These are phyloP conservation scores for Holocentrus rufus DNA, from an alignment of 2,797 vertebrate genomes.

Conservation along the genomic window DNA sequence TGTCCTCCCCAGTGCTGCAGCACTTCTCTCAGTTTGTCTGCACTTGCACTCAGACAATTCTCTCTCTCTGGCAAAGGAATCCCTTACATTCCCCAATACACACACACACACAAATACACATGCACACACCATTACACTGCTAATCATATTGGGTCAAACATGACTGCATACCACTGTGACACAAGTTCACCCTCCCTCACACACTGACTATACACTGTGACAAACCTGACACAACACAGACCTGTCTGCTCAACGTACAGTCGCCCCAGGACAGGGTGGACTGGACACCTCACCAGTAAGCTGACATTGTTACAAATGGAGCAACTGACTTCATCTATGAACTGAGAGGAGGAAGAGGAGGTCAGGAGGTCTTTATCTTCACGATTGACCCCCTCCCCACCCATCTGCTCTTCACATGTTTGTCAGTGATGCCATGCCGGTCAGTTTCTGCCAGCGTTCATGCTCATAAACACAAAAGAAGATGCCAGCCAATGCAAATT, in stretches of 20 bases:
- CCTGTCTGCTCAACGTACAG: neutral
- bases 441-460: neutral
- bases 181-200: slow-evolving; percentile 33
- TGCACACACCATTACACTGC: slow-evolving; percentile 45
- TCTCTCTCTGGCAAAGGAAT: slow-evolving; percentile 25
- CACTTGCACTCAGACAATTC: slow-evolving; percentile 31
- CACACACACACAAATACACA: slow-evolving; percentile 31
- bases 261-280: neutral
- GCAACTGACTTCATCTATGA: slow-evolving; percentile 17
- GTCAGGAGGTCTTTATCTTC: slow-evolving; percentile 11
- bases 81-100: slow-evolving; percentile 24
- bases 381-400: neutral
- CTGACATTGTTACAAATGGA: slow-evolving; percentile 14
- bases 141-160: slow-evolving; percentile 27
- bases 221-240: slow-evolving; percentile 45
- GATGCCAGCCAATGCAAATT: slow-evolving; percentile 16
- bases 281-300: neutral
- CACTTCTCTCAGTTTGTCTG: slow-evolving; percentile 40
- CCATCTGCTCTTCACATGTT: slow-evolving; percentile 13
- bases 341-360: slow-evolving; percentile 41
- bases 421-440: neutral
- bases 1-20: slow-evolving; percentile 9
- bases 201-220: slow-evolving; percentile 60
- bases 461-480: slow-evolving; percentile 5
- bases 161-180: slow-evolving; percentile 51